Evolutionary conservation across 2,888 invertebrate species (phyloP).

Genomic region (Papilio gigon): DNA sequence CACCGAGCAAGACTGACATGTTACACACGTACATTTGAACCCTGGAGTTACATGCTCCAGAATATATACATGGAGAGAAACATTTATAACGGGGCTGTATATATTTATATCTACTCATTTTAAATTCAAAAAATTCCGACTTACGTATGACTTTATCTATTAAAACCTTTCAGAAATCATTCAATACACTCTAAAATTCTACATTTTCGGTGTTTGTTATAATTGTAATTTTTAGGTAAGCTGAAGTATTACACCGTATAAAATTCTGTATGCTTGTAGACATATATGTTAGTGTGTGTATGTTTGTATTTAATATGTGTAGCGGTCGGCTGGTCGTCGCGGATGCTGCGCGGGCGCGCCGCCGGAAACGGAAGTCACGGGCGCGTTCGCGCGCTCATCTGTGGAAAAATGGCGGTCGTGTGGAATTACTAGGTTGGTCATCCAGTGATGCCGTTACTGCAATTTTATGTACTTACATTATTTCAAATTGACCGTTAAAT

Average conservation of each 20-base stretch:
- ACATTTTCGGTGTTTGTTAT: too few species aligned
- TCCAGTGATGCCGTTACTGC: slow-evolving; percentile 39
- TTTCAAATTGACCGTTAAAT: neutral
- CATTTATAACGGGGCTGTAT: too few species aligned
- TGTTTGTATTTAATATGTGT: slow-evolving; percentile 48
- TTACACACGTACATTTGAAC: slow-evolving; percentile 8
- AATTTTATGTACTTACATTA: slow-evolving; percentile 23
- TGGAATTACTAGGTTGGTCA: slow-evolving; percentile 73
- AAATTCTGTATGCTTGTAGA: too few species aligned
- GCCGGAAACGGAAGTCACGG: slow-evolving; percentile 81
- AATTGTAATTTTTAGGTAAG: too few species aligned
- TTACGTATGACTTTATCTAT: too few species aligned
- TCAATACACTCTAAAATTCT: too few species aligned
- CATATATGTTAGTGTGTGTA: too few species aligned
- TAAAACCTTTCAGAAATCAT: too few species aligned
- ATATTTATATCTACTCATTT: too few species aligned
- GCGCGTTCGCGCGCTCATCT: slow-evolving; percentile 77
- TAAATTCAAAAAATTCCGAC: too few species aligned
- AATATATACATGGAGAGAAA: neutral
- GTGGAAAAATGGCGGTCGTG: slow-evolving; percentile 68
- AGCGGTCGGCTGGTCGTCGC: slow-evolving; percentile 68
- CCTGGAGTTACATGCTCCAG: slow-evolving; percentile 4
- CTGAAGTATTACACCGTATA: neutral
- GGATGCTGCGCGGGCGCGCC: slow-evolving; percentile 81
- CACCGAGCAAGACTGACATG: slow-evolving; percentile 12